A percentile compares a stretch with the other conserved stretches of the same genome.
Conservation (phyloP, 2,113 vertebrate genomes). For the Nipponia nippon region DNA sequence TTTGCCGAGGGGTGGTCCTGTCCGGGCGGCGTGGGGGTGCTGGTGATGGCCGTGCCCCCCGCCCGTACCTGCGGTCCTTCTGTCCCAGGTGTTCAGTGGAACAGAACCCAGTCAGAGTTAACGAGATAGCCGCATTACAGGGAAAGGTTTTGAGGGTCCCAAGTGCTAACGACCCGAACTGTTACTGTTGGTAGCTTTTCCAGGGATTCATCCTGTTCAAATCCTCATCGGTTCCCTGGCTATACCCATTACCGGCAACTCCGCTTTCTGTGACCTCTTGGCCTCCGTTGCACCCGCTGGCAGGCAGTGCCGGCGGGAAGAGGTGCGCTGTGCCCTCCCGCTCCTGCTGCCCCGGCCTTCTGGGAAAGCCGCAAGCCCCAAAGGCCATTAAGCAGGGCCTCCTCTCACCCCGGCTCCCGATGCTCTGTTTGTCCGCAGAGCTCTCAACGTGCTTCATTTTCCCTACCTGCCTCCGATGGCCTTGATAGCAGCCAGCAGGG, state of each 20-base stretch:
- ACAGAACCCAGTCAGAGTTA: not conserved
- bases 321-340: not conserved
- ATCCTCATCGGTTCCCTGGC: not conserved
- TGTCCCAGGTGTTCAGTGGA: not conserved
- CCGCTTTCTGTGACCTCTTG: not conserved
- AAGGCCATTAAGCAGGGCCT: not conserved
- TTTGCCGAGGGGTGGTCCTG: fast-evolving
- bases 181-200: fast-evolving
- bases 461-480: not conserved
- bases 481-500: not conserved
- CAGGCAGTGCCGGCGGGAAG: not conserved
- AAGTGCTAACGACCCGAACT: fast-evolving
- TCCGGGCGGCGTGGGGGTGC: not conserved
- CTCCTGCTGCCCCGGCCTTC: not conserved
- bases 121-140: fast-evolving
- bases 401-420: not conserved
- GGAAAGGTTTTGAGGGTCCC: not conserved
- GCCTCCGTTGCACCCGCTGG: fast-evolving
- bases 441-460: not conserved
- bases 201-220: not conserved
- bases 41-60: not conserved
- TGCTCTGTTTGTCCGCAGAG: fast-evolving
- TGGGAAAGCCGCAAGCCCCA: not conserved
- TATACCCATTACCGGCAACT: fast-evolving
- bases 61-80: too few relatives aligned